Percentiles rank a stretch among this genome's conserved stretches.
Conservation (phyloP, 2,113 vertebrate species). For the Lophura nycthemera region DNA sequence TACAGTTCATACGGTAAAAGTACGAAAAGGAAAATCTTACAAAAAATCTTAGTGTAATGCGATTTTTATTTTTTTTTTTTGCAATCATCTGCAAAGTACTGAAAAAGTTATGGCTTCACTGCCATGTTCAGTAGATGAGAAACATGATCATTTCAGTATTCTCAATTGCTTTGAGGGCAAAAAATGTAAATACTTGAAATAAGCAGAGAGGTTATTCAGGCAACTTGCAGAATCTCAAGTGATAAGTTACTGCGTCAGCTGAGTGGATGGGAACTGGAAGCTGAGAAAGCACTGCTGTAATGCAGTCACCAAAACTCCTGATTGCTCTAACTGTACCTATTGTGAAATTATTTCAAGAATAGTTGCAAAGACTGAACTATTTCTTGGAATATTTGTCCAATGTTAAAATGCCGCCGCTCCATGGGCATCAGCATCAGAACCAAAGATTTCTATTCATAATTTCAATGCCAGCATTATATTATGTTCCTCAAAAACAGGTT, state of each 20-base stretch:
- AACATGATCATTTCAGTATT: background rate
- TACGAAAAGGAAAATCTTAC: background rate
- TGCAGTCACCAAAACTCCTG: background rate
- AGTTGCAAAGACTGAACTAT: background rate
- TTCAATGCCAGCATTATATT: background rate
- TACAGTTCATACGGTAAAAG: background rate
- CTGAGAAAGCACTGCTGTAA: background rate
- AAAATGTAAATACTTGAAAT: background rate
- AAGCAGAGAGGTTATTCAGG: background rate
- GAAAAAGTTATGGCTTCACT: background rate
- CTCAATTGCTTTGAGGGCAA: background rate
- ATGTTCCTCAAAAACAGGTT: background rate
- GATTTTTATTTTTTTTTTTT: background rate
- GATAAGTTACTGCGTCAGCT: background rate
- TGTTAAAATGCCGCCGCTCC: background rate
- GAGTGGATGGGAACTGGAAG: background rate
- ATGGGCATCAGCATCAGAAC: accelerated
- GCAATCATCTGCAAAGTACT: background rate
- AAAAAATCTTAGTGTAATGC: background rate
- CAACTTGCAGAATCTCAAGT: background rate
- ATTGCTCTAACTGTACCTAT: background rate
- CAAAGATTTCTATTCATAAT: background rate
- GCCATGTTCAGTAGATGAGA: background rate
- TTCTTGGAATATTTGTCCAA: background rate
- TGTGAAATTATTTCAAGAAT: background rate